Conservation (phyloP, 1,140 invertebrate species). For the Aphaenogaster ashmeadi region DNA sequence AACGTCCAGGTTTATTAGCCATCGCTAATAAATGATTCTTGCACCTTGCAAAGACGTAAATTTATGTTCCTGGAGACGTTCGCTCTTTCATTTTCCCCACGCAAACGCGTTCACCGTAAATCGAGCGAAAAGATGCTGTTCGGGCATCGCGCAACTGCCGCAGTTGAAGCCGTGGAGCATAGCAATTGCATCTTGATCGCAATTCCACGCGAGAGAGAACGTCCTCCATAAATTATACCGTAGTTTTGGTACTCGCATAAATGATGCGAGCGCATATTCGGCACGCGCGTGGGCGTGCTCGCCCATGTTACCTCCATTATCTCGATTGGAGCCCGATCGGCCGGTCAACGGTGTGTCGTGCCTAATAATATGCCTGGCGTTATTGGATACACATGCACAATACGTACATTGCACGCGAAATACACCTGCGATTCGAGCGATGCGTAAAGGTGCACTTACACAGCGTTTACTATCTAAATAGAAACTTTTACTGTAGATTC, state of each 20-base stretch:
- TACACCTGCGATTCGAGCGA: constrained; percentile 2
- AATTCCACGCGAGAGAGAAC: constrained; percentile 12
- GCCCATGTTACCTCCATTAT: constrained; percentile 66
- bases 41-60: background rate
- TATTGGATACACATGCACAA: constrained; percentile 62
- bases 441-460: background rate
- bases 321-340: constrained; percentile 68
- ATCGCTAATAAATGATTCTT: background rate
- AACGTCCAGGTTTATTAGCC: background rate
- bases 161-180: background rate
- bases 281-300: constrained; percentile 2
- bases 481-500: background rate
- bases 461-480: background rate
- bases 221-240: constrained; percentile 27
- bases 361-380: constrained; percentile 64
- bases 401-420: constrained; percentile 10
- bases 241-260: constrained; percentile 39
- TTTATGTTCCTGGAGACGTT: background rate
- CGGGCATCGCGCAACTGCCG: constrained; percentile 1
- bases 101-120: constrained; percentile 10
- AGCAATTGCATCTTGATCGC: constrained; percentile 33
- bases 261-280: constrained; percentile 20
- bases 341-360: constrained; percentile 48
- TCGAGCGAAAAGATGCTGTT: background rate
- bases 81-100: background rate